Percentiles rank a stretch among this genome's conserved stretches.
These are phyloP conservation scores for Hyperoodon ampullatus DNA, from an alignment of 2,113 vertebrate genomes.

Conservation along the genomic window DNA sequence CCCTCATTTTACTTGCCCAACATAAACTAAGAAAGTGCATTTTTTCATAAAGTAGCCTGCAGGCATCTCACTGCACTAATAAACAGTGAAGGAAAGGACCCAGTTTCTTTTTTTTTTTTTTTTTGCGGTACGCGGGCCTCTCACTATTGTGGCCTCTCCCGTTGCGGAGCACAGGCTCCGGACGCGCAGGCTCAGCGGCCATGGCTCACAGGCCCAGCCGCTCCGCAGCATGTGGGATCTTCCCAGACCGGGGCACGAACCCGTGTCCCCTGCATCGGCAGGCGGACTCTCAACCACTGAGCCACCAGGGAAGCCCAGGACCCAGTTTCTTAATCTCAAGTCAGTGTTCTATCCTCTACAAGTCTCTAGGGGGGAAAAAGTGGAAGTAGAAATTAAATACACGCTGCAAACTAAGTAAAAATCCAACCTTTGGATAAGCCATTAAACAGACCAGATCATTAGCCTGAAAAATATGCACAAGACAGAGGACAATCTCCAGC, in stretches of 20 bases:
- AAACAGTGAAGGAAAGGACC: neutral
- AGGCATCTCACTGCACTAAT: neutral
- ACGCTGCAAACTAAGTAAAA: neutral
- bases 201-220: no score
- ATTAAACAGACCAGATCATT: neutral
- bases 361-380: neutral
- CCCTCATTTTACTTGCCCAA: slow-evolving; percentile 13
- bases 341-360: neutral
- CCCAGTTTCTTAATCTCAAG: neutral
- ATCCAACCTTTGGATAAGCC: neutral
- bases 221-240: no score
- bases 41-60: neutral
- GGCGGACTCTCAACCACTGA: no score
- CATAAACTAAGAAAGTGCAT: neutral
- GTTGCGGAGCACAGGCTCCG: no score
- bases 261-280: no score
- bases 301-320: neutral
- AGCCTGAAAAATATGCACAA: neutral
- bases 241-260: no score
- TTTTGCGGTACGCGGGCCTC: no score
- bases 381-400: neutral
- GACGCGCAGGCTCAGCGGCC: no score
- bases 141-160: no score
- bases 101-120: neutral
- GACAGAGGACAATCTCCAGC: neutral